Conservation (phyloP, 2,797 vertebrate species). For the Cyprinodon diabolis region DNA sequence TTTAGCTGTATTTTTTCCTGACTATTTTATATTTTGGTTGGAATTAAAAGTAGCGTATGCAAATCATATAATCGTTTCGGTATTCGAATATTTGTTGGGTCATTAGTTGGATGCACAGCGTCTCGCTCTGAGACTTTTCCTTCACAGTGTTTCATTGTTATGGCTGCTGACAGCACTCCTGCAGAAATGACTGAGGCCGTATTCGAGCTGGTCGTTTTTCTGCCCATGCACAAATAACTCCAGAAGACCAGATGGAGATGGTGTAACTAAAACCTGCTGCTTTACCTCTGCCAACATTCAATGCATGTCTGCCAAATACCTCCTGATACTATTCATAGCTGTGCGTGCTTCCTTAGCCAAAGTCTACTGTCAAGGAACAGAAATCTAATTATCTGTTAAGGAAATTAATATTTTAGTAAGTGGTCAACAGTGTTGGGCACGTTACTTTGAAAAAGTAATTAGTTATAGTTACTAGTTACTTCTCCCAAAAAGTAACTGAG, state of each 20-base stretch:
- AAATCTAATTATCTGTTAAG: slow-evolving; percentile 1
- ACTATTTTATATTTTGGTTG: background rate
- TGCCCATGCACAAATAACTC: slow-evolving; percentile 44
- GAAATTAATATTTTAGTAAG: background rate
- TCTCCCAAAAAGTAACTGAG: too few species aligned
- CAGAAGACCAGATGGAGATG: slow-evolving; percentile 72
- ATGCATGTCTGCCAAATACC: slow-evolving; percentile 41
- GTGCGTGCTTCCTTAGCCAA: slow-evolving; percentile 4
- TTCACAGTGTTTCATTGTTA: background rate
- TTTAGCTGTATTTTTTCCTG: background rate
- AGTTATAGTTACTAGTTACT: too few species aligned
- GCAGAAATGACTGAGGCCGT: slow-evolving; percentile 26
- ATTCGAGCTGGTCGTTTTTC: slow-evolving; percentile 22
- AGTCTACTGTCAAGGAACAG: background rate
- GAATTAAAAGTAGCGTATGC: background rate
- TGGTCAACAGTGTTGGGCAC: too few species aligned
- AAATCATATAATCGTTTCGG: background rate
- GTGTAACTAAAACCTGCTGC: slow-evolving; percentile 55
- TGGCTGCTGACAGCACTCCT: slow-evolving; percentile 2
- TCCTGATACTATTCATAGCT: slow-evolving; percentile 20
- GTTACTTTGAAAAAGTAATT: too few species aligned
- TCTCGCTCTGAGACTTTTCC: background rate
- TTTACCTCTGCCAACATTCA: slow-evolving; percentile 45
- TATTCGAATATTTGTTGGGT: background rate
- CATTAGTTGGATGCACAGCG: slow-evolving; percentile 7